phyloP scores from a whole-genome alignment of 2,797 vertebrate species.

The Triplophysa yarkandensis region DNA sequence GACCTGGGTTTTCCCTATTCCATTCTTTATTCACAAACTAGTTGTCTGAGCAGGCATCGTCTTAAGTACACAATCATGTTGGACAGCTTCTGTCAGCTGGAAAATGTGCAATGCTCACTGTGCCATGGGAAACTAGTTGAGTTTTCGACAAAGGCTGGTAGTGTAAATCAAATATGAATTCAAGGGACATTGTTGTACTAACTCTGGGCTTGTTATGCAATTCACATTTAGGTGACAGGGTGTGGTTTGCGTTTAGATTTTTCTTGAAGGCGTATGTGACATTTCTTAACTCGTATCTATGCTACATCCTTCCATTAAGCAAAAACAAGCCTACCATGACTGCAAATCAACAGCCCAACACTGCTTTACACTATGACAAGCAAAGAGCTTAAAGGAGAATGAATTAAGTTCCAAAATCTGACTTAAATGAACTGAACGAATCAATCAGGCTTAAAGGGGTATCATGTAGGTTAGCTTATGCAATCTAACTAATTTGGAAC shows the following conservation, averaged over 20 bases:
- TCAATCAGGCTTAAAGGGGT: too few species aligned
- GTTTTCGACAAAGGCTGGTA: slow-evolving; percentile 2
- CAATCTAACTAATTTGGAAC: too few species aligned
- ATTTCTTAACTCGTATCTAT: slow-evolving; percentile 22
- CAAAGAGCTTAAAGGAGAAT: too few species aligned
- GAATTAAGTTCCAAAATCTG: too few species aligned
- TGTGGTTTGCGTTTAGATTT: slow-evolving; percentile 20
- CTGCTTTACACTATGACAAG: too few species aligned
- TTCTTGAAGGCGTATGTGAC: neutral
- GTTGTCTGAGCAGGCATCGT: neutral
- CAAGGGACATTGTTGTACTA: neutral
- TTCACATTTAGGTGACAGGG: slow-evolving; percentile 28
- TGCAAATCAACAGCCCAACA: neutral
- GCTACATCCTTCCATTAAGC: slow-evolving; percentile 17
- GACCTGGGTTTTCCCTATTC: slow-evolving; percentile 35
- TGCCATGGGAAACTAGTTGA: neutral
- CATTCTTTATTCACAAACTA: slow-evolving; percentile 23
- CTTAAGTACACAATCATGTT: neutral
- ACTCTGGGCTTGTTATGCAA: slow-evolving; percentile 16
- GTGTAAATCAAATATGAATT: slow-evolving; percentile 3
- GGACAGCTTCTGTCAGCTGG: slow-evolving; percentile 12
- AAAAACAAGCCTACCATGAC: neutral
- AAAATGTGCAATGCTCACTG: slow-evolving; percentile 6
- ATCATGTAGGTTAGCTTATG: too few species aligned
- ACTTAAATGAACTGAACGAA: too few species aligned